Conservation (phyloP, 2,888 invertebrate species). For the Dicranocentrus wangi region DNA sequence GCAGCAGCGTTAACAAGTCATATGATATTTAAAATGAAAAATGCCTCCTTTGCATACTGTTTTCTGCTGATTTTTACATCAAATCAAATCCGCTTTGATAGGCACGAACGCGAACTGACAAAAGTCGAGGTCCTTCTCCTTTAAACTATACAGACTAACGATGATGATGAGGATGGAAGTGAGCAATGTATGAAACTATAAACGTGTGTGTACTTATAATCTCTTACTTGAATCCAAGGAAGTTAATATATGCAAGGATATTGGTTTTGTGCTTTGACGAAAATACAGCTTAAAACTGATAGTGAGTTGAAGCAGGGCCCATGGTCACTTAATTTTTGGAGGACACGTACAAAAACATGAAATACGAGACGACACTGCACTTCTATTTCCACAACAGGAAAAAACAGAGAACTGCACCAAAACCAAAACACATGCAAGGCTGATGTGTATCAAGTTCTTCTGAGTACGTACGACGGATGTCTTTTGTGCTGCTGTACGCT, state of each 20-base stretch:
- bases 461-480: too few relatives aligned
- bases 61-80: too few relatives aligned
- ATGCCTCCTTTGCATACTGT: too few relatives aligned
- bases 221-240: background rate
- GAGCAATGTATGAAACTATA: too few relatives aligned
- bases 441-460: background rate
- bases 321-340: slow-evolving; percentile 3
- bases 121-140: too few relatives aligned
- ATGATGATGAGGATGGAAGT: too few relatives aligned
- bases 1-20: too few relatives aligned
- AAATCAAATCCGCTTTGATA: too few relatives aligned
- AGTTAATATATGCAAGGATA: slow-evolving; percentile 11
- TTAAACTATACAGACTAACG: too few relatives aligned
- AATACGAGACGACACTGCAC: background rate
- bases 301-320: background rate
- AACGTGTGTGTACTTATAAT: background rate
- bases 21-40: too few relatives aligned
- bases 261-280: background rate
- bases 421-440: background rate
- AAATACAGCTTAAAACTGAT: slow-evolving; percentile 3
- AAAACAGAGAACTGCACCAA: background rate
- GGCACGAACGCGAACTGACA: too few relatives aligned
- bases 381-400: background rate
- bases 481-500: too few relatives aligned
- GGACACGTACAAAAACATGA: background rate